phyloP scores from a whole-genome alignment of 1,140 invertebrate species.

The Drosophila hydei region DNA sequence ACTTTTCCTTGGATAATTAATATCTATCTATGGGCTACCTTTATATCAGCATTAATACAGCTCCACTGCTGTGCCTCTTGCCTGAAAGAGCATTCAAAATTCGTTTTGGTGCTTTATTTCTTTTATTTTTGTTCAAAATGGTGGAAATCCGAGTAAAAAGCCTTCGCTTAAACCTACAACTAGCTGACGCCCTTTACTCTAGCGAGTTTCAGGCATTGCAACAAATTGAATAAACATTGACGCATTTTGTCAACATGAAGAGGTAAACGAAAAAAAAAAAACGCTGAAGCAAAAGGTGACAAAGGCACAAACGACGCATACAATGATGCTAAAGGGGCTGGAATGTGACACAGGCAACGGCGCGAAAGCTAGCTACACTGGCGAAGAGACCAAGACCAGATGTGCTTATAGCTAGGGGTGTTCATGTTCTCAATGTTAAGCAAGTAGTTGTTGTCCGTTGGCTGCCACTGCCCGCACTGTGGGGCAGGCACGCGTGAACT shows the following conservation, averaged over 20 bases:
- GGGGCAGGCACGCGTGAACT: constrained; percentile 42
- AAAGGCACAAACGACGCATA: constrained; percentile 44
- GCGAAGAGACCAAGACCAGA: constrained; percentile 12
- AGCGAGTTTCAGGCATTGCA: neutral
- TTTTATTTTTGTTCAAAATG: constrained; percentile 35
- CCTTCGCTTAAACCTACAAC: constrained; percentile 45
- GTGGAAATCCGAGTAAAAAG: constrained; percentile 62
- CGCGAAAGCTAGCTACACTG: constrained; percentile 13
- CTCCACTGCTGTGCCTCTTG: no score
- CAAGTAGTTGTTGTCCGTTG: constrained; percentile 28
- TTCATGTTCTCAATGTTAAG: no score
- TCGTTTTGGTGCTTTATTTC: neutral
- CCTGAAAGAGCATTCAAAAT: neutral
- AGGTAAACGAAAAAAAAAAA: constrained; percentile 78
- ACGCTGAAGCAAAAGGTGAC: constrained; percentile 53
- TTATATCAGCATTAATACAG: no score
- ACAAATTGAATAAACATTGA: no score
- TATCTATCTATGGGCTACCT: no score
- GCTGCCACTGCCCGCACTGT: constrained; percentile 8
- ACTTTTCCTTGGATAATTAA: no score
- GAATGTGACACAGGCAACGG: constrained; percentile 36
- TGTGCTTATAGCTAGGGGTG: no score
- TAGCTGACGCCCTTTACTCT: neutral
- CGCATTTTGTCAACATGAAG: no score
- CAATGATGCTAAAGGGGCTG: constrained; percentile 65